Evolutionary conservation across 2,888 invertebrate species (phyloP).

Genomic region (Stramonita haemastoma): DNA sequence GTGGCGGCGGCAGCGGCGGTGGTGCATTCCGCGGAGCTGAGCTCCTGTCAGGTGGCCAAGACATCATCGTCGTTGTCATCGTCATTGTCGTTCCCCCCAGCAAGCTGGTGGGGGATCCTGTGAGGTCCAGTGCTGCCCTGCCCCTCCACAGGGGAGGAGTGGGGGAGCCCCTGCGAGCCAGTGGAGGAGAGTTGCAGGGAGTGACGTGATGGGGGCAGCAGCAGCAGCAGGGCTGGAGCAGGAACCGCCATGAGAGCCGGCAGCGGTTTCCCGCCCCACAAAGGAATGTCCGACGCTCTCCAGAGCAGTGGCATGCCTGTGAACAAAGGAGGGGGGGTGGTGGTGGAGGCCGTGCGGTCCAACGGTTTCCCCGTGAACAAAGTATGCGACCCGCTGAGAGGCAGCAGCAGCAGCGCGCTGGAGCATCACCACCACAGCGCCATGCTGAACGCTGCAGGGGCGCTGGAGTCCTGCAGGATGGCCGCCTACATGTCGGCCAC

Average conservation of each 20-base stretch:
- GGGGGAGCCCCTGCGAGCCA: too few relatives aligned
- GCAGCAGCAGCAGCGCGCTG: constrained; percentile 41
- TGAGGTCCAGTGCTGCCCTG: too few relatives aligned
- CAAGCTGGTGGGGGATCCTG: background rate
- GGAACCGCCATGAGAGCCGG: constrained; percentile 23
- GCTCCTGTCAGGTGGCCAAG: constrained; percentile 48
- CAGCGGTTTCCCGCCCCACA: constrained; percentile 38
- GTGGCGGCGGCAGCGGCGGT: constrained; percentile 24
- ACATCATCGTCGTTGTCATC: too few relatives aligned
- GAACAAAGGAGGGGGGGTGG: constrained; percentile 43
- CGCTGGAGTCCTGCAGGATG: constrained; percentile 26
- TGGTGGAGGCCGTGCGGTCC: constrained; percentile 41
- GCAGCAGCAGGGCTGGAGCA: background rate
- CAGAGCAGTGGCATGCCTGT: constrained; percentile 33
- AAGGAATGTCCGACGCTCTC: constrained; percentile 45
- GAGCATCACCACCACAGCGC: constrained; percentile 44
- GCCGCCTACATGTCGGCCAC: constrained; percentile 11
- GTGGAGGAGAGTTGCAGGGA: background rate
- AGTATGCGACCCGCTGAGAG: constrained; percentile 41
- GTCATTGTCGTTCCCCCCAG: background rate
- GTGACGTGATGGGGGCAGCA: background rate
- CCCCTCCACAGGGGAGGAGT: too few relatives aligned
- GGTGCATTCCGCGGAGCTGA: constrained; percentile 45
- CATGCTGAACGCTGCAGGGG: constrained; percentile 39
- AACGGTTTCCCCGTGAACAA: constrained; percentile 29